Evolutionary conservation across 2,113 vertebrate species (phyloP).

Genomic region (Psettodes erumei): DNA sequence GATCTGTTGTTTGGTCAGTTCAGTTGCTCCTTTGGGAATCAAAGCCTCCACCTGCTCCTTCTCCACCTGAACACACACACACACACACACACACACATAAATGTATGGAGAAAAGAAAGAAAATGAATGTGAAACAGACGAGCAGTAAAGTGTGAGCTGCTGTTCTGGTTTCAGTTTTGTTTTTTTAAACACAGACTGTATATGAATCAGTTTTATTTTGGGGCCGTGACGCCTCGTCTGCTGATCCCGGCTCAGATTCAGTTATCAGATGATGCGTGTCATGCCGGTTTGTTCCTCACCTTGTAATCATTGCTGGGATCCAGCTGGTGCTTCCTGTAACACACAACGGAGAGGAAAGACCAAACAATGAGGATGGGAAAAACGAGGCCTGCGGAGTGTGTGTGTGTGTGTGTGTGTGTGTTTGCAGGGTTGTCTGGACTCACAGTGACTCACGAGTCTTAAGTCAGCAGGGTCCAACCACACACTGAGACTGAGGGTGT

Average conservation of each 20-base stretch:
- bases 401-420: slow-evolving; percentile 9
- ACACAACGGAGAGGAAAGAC: slow-evolving; percentile 46
- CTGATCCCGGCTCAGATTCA: neutral
- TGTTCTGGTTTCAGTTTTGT: neutral
- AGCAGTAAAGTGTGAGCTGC: neutral
- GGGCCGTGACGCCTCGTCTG: too few species aligned
- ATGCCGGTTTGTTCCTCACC: slow-evolving; percentile 67
- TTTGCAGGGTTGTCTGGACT: neutral
- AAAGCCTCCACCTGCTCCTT: slow-evolving; percentile 90
- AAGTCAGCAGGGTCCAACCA: neutral
- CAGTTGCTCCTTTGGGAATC: slow-evolving; percentile 94
- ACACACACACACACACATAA: neutral
- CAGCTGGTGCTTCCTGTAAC: slow-evolving; percentile 78
- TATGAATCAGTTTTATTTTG: neutral
- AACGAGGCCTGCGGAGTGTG: neutral
- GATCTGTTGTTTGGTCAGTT: slow-evolving; percentile 97
- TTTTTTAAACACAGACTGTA: neutral
- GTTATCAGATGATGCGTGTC: slow-evolving; percentile 6
- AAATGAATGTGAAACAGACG: too few species aligned
- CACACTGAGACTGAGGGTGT: neutral
- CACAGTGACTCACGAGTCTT: neutral
- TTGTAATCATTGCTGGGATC: slow-evolving; percentile 76
- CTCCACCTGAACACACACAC: slow-evolving; percentile 61
- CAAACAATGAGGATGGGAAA: slow-evolving; percentile 45
- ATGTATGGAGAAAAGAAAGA: too few species aligned